phyloP scores from a whole-genome alignment of 2,888 invertebrate genomes.

The Lampropteryx suffumata region DNA sequence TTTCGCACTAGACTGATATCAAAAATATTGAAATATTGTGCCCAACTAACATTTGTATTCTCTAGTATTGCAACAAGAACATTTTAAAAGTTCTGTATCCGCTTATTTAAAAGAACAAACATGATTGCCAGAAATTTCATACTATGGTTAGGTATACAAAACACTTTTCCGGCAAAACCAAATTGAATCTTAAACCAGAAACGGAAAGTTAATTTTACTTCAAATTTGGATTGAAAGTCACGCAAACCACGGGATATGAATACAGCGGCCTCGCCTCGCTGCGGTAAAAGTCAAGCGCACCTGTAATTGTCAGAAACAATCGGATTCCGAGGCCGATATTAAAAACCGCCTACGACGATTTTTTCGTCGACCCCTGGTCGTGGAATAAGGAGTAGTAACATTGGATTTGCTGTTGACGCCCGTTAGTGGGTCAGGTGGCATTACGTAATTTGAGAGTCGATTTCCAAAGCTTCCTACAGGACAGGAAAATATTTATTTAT shows the following conservation, averaged over 20 bases:
- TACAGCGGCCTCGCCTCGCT: conserved; percentile 12
- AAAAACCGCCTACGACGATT: conserved; percentile 54
- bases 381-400: conserved; percentile 14
- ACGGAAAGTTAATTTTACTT: neutral
- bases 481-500: too few relatives aligned
- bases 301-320: conserved; percentile 48
- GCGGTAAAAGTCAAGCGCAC: conserved; percentile 42
- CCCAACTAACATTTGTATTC: too few relatives aligned
- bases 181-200: neutral
- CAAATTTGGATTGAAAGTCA: neutral
- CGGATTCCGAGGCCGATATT: conserved; percentile 49
- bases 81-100: too few relatives aligned
- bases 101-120: too few relatives aligned
- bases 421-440: conserved; percentile 4
- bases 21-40: too few relatives aligned
- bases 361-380: conserved; percentile 40
- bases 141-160: too few relatives aligned
- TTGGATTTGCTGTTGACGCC: neutral
- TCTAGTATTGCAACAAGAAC: too few relatives aligned
- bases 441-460: neutral
- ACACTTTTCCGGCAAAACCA: too few relatives aligned
- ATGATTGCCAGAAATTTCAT: too few relatives aligned
- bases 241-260: conserved; percentile 1
- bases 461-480: neutral
- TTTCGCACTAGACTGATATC: conserved; percentile 14